A percentile compares a stretch with the other conserved stretches of the same genome.
Evolutionary conservation across 2,888 invertebrate species (phyloP).

Genomic region (Epiperipatus broadwayi): DNA sequence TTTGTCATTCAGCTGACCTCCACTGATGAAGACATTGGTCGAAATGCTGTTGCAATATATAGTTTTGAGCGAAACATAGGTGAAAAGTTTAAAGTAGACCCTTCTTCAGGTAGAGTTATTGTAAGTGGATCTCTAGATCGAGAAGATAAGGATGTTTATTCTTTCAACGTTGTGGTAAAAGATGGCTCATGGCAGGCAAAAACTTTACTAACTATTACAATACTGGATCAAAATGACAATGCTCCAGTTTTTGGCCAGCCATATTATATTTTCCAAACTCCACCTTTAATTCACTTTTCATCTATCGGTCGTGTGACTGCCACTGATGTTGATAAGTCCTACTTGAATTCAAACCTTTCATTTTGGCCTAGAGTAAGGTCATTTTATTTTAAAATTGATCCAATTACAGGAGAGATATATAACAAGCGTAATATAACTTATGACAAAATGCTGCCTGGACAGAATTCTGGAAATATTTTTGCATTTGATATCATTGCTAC

Average conservation of each 20-base stretch:
- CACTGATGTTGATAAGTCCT: conserved; percentile 71
- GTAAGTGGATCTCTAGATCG: conserved; percentile 69
- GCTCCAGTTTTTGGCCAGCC: conserved; percentile 73
- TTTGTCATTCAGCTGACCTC: conserved; percentile 82
- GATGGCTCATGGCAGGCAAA: conserved; percentile 81
- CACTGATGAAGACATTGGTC: conserved; percentile 64
- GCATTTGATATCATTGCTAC: conserved; percentile 70
- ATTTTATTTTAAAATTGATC: conserved; percentile 73
- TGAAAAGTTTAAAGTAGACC: conserved; percentile 69
- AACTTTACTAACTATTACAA: conserved; percentile 71
- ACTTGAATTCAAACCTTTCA: conserved; percentile 73
- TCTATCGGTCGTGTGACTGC: conserved; percentile 75
- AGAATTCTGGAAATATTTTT: conserved; percentile 73
- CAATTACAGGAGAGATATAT: conserved; percentile 75
- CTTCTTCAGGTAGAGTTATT: conserved; percentile 73
- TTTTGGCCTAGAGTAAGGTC: conserved; percentile 73
- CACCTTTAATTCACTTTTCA: conserved; percentile 55
- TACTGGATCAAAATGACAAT: conserved; percentile 88
- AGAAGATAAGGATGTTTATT: conserved; percentile 73
- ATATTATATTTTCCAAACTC: conserved; percentile 69
- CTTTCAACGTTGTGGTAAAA: conserved; percentile 60
- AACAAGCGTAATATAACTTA: conserved; percentile 61
- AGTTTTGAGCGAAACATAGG: conserved; percentile 82
- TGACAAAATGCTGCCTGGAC: conserved; percentile 39
- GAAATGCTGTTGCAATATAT: conserved; percentile 76